Evolutionary conservation across 2,888 invertebrate species (phyloP), one percentile per base, ranked within the genome.

Genomic region (Neoascia interrupta): DNA sequence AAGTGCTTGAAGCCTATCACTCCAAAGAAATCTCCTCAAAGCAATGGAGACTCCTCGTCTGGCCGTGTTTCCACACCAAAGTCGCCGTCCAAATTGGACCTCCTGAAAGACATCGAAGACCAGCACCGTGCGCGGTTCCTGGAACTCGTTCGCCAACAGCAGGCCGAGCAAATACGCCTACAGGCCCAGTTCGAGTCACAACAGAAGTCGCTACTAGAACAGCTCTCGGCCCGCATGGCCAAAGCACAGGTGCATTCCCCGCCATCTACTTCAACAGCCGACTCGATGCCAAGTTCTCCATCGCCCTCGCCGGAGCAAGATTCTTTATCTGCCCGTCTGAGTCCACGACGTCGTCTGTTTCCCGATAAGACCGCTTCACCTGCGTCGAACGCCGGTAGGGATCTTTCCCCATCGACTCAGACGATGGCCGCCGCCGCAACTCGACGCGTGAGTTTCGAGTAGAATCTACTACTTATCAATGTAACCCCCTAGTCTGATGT

Each of bases 111-210:
- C 26, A 85, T 93, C 74, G 92, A 93, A 82, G 91, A 91, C 28
- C 91, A 93, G 79, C 94, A 94, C 84, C 90, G 92, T 5, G 87
- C 90, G 34, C 92, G 93, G 85, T 92, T 94, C 90, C 88, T 90
- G 0, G 90, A 90, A 56, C 85, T 94, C 53, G 89, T 93, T 2
- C 90, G 91, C 28, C 91, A 92, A 61, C 93, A 94, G 84, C 91
- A 92, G 69, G 89, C 89, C 47, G 93, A 94, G 84, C 93, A 93
- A 83, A 86, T 90, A 45, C 86, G 91, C 19, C 87, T 94, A 81
- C 92, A 92, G 82, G 90, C 92, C 83, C 90, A 91, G 39, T 94
- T 94, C 82, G 92, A 93, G 81, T 90, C 91, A 49, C 93, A 94
- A 84, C 92, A 93, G 83, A 90, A 90, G 74, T 85, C 91, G 68